Evolutionary conservation across 2,888 invertebrate species (phyloP).

Genomic region (Busseola fusca): DNA sequence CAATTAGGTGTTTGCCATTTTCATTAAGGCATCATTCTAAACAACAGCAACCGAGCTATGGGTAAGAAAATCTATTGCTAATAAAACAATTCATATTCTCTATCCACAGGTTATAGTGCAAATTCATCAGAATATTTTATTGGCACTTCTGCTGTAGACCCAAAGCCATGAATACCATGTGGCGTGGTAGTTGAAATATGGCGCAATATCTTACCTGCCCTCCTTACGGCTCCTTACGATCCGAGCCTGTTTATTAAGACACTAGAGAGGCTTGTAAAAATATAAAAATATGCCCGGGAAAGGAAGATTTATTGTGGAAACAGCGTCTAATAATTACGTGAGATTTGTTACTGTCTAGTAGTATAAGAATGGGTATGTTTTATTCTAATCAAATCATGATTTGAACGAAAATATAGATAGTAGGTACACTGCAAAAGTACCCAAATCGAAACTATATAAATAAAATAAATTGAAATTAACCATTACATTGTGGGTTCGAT

Average conservation of each 20-base stretch:
- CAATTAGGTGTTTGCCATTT: not conserved
- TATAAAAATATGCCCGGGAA: slow-evolving; percentile 28
- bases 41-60: not conserved
- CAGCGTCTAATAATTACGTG: not conserved
- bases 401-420: too few species aligned
- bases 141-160: slow-evolving; percentile 60
- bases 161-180: slow-evolving; percentile 67
- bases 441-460: too few species aligned
- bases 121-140: slow-evolving; percentile 49
- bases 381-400: too few species aligned
- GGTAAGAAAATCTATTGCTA: not conserved
- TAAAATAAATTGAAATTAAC: too few species aligned
- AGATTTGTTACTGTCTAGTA: not conserved
- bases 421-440: fast-evolving
- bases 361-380: not conserved
- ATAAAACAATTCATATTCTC: slow-evolving; percentile 7
- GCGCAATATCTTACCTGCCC: slow-evolving; percentile 68
- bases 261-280: slow-evolving; percentile 43
- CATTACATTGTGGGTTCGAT: too few species aligned
- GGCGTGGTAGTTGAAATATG: slow-evolving; percentile 72
- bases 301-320: not conserved
- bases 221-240: slow-evolving; percentile 42
- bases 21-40: not conserved
- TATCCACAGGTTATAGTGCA: slow-evolving; percentile 18
- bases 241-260: slow-evolving; percentile 50